phyloP scores from a whole-genome alignment of 1,140 invertebrate genomes.

The Thaumetopoea pityocampa region DNA sequence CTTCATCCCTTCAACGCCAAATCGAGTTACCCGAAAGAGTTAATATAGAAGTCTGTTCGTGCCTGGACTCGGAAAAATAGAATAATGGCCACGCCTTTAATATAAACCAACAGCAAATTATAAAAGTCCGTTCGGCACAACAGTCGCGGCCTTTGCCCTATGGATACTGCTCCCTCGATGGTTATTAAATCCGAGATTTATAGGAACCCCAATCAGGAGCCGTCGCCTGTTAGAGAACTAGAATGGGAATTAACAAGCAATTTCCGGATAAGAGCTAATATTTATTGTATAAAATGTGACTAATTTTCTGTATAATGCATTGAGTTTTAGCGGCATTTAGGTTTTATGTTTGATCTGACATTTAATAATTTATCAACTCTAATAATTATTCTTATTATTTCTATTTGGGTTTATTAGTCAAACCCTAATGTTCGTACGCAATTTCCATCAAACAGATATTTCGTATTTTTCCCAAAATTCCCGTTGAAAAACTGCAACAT shows the following conservation, averaged over 20 bases:
- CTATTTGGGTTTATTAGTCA: too few species aligned
- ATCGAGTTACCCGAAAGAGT: constrained; percentile 65
- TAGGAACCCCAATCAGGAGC: constrained; percentile 19
- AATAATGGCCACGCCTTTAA: constrained; percentile 34
- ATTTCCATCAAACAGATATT: too few species aligned
- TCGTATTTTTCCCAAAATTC: too few species aligned
- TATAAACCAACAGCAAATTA: constrained; percentile 33
- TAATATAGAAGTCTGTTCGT: constrained; percentile 57
- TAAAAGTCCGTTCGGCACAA: constrained; percentile 17
- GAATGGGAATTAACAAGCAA: constrained; percentile 5
- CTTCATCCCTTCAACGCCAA: constrained; percentile 57
- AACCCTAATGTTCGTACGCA: too few species aligned
- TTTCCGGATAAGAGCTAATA: too few species aligned
- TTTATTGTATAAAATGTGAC: too few species aligned
- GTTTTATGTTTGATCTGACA: too few species aligned
- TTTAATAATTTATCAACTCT: too few species aligned
- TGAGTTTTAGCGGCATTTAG: too few species aligned
- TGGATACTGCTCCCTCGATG: constrained; percentile 24
- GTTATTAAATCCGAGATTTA: constrained; percentile 36
- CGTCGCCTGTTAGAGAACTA: constrained; percentile 17
- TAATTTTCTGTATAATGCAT: too few species aligned
- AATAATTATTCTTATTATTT: too few species aligned
- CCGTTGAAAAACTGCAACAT: too few species aligned
- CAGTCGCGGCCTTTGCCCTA: constrained; percentile 16
- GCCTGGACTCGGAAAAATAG: constrained; percentile 39